Base-by-base conservation (phyloP, 2,888 invertebrate species). In the Lathronympha strigana region DNA sequence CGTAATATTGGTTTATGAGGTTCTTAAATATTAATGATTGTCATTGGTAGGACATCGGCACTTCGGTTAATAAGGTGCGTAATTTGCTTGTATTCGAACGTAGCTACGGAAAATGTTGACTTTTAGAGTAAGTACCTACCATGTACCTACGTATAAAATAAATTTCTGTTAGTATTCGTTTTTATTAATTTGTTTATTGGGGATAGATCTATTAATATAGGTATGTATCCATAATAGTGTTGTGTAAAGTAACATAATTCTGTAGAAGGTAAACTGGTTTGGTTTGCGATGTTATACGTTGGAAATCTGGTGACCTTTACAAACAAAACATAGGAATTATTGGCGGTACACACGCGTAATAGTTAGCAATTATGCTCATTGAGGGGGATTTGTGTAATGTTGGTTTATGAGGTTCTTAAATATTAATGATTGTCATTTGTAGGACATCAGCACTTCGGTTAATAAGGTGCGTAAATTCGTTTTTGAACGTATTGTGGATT, bases 321-420 rank as follows among this genome's bases (percentile, higher is more conserved):
- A n/a, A n/a, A n/a, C n/a, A n/a, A n/a, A n/a, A 76, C 72, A 76
- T 81, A 76, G 79, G 86, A 90, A 91, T 91, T 90, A 91, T 89
- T 86, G 84, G 67, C 76, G 74, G 80, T 79, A 81, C 86, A 85
- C 83, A 80, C 69, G 71, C 76, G 86, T 90, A 90, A 91, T 83
- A 82, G 80, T 82, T 86, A 80, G 82, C 91, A 90, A 92, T 92
- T 90, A 89, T 86, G 80, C 81, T 80, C 84, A 78, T 84, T 79
- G 78, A 72, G 76, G 88, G 86, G 76, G 74, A 68, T 71, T 77
- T n/a, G n/a, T 76, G 80, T 88, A 87, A 89, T 84, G 77, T 80
- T 83, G 86, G 83, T 88, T 88, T 88, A 89, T 86, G 88, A 76
- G 73, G 79, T 82, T 79, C 84, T 88, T 87, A 86, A 87, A 83